Evolutionary conservation across 2,113 vertebrate species (phyloP), one percentile per base, ranked within the genome.

Genomic region (western clawed frog (Xenopus tropicalis)): DNA sequence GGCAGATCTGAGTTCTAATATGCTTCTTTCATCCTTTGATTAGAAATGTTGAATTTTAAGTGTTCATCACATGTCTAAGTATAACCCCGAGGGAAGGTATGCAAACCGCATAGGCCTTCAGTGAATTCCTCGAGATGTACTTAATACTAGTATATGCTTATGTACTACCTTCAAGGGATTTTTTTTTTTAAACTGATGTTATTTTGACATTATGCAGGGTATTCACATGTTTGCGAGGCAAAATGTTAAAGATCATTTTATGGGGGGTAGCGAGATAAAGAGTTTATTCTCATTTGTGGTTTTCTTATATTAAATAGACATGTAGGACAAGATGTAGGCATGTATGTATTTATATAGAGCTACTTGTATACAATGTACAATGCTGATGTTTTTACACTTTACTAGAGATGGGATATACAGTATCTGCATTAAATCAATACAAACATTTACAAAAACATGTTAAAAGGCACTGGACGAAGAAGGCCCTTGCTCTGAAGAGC

Each of bases 1-100:
- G 14, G n/a, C 22, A 21, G 7, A 63, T 71, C 59, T 23, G 52
- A 62, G 43, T 62, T 12, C 11, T 21, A n/a, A 42, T 16, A 19
- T 24, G 58, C 63, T 63, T 48, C 23, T 63, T 71, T 61, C 22
- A 13, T 72, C 23, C 61, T 72, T 72, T 65, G 46, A 65, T 64
- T 37, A 56, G 20, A 65, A 65, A 72, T 56, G 63, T 44, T 24
- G 70, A 11, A 20, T 71, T 71, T 22, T 63, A 43, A 72, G 46
- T 64, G 48, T 72, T 65, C 21, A 66, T 37, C 29, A 21, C 20
- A 72, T 14, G 63, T 65, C n/a, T 17, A 71, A 62, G 21, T 22
- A 42, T 58, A 24, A 21, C 68, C 68, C 21, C 20, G 43, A 65
- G 70, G 24, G 70, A 64, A 11, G n/a, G 23, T 24, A 23, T 29